Evolutionary conservation across 2,888 invertebrate genomes (phyloP).

Genomic region (Sinhomidia bicolor): DNA sequence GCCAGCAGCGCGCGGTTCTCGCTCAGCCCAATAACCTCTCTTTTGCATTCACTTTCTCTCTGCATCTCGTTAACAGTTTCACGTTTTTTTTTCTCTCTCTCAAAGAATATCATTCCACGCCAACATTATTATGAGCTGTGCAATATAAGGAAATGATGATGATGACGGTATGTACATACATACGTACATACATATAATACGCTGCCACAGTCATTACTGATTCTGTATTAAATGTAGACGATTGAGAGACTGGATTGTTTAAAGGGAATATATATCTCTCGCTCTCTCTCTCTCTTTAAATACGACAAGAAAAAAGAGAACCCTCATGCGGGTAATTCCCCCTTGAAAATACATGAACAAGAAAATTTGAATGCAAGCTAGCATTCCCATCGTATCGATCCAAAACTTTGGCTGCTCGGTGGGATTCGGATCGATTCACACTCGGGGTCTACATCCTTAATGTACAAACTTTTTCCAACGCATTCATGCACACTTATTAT

Average conservation of each 20-base stretch:
- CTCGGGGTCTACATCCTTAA: slow-evolving; percentile 50
- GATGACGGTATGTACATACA: too few species aligned
- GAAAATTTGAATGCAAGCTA: slow-evolving; percentile 71
- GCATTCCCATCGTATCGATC: slow-evolving; percentile 73
- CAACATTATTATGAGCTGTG: not conserved
- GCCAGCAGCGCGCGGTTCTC: slow-evolving; percentile 35
- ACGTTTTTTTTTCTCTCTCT: too few species aligned
- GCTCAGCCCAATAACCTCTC: slow-evolving; percentile 23
- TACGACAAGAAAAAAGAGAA: slow-evolving; percentile 45
- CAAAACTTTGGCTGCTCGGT: slow-evolving; percentile 69
- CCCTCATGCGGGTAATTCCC: slow-evolving; percentile 72
- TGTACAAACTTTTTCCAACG: not conserved
- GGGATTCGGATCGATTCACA: slow-evolving; percentile 77
- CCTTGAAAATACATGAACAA: slow-evolving; percentile 63
- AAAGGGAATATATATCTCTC: not conserved
- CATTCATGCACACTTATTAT: slow-evolving; percentile 20
- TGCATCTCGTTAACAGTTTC: slow-evolving; percentile 15
- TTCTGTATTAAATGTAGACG: not conserved
- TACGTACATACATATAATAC: too few species aligned
- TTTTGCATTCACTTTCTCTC: slow-evolving; percentile 31
- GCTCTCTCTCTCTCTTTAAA: slow-evolving; percentile 27
- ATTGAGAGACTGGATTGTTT: not conserved
- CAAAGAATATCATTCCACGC: not conserved
- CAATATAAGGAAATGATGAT: not conserved
- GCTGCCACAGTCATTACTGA: not conserved